Conservation (phyloP, 23 tunicate species). For the Corella eumyota region DNA sequence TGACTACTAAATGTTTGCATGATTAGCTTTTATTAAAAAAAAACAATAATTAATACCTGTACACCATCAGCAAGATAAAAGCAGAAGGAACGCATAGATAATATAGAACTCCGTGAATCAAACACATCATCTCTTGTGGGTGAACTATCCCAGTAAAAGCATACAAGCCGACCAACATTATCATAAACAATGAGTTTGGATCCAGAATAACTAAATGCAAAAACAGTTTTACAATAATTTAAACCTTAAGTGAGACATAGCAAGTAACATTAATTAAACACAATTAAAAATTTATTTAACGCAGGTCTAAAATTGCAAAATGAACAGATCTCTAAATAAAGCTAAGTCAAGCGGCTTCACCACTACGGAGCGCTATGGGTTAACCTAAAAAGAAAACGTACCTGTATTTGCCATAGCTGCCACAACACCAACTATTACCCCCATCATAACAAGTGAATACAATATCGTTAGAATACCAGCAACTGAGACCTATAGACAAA, state of each 20-base stretch:
- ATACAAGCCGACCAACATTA: conserved; percentile 66
- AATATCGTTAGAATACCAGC: conserved; percentile 83
- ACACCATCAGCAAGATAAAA: conserved; percentile 92
- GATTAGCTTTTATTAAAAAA: no score
- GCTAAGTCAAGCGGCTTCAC: no score
- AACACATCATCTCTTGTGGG: conserved; percentile 73
- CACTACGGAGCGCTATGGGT: no score
- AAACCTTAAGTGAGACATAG: background rate
- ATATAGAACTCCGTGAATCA: conserved; percentile 74
- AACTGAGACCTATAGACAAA: conserved; percentile 41
- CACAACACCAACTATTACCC: conserved; percentile 77
- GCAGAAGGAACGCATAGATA: conserved; percentile 92
- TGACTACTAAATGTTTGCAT: no score
- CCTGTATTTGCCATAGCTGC: conserved; percentile 43
- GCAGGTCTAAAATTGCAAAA: no score
- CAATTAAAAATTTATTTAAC: no score
- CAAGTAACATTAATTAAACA: background rate
- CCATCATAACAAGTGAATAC: conserved; percentile 94
- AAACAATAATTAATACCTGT: conserved; percentile 35
- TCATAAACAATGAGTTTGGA: conserved; percentile 67
- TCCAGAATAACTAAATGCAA: conserved; percentile 45
- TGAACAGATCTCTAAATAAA: no score
- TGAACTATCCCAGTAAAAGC: conserved; percentile 65
- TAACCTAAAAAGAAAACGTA: no score
- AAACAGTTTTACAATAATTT: background rate